Evolutionary conservation across 2,113 vertebrate genomes (phyloP).

Genomic region (Osmerus mordax): DNA sequence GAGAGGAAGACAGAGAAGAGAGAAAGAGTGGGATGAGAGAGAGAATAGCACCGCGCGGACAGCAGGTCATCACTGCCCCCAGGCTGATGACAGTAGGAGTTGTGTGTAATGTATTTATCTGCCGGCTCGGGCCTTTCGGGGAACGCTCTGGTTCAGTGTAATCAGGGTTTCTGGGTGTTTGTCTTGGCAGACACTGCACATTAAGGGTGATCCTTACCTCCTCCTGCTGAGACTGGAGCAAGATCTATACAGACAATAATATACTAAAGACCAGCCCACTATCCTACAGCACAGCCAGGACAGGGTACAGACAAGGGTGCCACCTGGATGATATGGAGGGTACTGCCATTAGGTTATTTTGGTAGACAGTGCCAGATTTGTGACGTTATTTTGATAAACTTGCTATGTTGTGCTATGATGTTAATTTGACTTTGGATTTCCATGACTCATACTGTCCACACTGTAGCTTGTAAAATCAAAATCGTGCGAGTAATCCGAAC

Average conservation of each 20-base stretch:
- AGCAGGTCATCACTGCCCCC: too few relatives aligned
- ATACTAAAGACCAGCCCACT: slow-evolving; percentile 20
- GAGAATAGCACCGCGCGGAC: too few relatives aligned
- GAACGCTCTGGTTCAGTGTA: slow-evolving; percentile 31
- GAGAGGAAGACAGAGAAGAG: neutral
- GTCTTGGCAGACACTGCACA: slow-evolving; percentile 33
- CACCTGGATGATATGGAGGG: slow-evolving; percentile 30
- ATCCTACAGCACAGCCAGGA: neutral
- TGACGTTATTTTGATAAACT: too few relatives aligned
- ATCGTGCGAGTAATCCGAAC: too few relatives aligned
- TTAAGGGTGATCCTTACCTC: slow-evolving; percentile 28
- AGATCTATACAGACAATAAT: neutral
- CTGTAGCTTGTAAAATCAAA: neutral
- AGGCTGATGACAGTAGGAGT: slow-evolving; percentile 29
- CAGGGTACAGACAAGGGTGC: slow-evolving; percentile 24
- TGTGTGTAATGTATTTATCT: slow-evolving; percentile 40
- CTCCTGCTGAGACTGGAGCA: slow-evolving; percentile 16
- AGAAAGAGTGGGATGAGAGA: too few relatives aligned
- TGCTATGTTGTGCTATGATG: neutral
- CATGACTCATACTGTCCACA: neutral
- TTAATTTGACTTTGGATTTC: neutral
- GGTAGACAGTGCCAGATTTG: too few relatives aligned
- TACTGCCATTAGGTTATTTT: neutral
- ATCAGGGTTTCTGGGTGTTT: slow-evolving; percentile 40
- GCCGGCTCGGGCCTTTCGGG: slow-evolving; percentile 35